Conservation (phyloP, 2,113 vertebrate genomes). For the Nycticebus coucang region DNA sequence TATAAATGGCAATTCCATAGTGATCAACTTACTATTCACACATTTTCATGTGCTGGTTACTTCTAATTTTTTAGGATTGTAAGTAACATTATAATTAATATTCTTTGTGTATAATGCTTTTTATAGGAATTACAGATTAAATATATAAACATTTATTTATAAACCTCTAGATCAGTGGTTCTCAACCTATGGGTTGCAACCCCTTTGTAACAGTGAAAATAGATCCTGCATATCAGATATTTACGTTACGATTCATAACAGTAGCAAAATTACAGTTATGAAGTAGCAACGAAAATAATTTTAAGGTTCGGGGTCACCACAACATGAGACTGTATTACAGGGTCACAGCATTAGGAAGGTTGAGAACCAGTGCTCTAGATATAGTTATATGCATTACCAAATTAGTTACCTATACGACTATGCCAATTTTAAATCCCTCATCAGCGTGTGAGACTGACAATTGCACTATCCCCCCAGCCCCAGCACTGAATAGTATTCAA, state of each 20-base stretch:
- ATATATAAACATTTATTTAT: neutral
- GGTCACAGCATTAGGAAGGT: too few relatives aligned
- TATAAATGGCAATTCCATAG: accelerated
- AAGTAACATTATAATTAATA: too few relatives aligned
- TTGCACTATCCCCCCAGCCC: accelerated
- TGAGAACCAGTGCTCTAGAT: neutral
- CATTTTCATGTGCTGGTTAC: neutral
- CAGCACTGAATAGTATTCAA: neutral
- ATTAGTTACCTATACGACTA: neutral
- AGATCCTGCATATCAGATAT: too few relatives aligned
- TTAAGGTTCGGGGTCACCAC: too few relatives aligned
- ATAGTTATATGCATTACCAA: neutral
- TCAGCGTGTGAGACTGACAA: accelerated
- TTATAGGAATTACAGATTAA: neutral
- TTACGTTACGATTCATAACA: too few relatives aligned
- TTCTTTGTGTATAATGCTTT: neutral
- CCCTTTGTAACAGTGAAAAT: too few relatives aligned
- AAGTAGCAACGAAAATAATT: too few relatives aligned
- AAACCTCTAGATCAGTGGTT: neutral
- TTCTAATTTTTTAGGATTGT: neutral
- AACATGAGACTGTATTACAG: too few relatives aligned
- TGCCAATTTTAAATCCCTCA: neutral
- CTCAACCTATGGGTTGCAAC: too few relatives aligned
- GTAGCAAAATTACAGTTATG: too few relatives aligned
- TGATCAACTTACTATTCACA: accelerated